Base-by-base conservation (phyloP, 2,113 vertebrate species). In the Axis porcinus region DNA sequence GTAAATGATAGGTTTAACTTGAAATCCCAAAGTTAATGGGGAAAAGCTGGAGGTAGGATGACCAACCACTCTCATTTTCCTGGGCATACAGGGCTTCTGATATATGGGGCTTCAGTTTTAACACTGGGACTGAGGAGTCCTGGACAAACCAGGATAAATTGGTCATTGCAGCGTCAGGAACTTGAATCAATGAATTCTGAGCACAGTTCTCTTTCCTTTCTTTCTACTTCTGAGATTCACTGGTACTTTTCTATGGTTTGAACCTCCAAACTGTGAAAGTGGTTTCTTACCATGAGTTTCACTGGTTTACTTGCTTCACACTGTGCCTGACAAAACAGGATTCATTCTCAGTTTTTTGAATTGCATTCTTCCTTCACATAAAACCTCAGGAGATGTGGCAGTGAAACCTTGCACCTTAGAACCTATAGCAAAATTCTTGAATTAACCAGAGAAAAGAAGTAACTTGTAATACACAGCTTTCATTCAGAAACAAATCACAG, bases 361-460 rank as follows among this genome's bases (percentile, higher is more conserved):
- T 5, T 16, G 5, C 40, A n/a, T 92, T 82, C 40, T 91, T 86
- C 6, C 28, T 78, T 85, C 16, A 47, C 17, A 54, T 0, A 2
- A 81, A 70, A 79, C 57, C 45, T 55, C 43, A 79, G 40, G 43
- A 92, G 43, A 62, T 60, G 33, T 57, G 45, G 45, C 57, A 57
- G 15, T 12, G 62, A 19, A 92, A 21, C 17, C 95, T 33, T 4
- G 60, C 86, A 86, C 62, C 64, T 82, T 94, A 91, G 74, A 95
- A 64, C 27, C 84, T 33, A 74, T 40, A 89, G 58, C 78, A 70
- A 93, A 98, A 92, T 45, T 93, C 33, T 36, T 78, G 54, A 98
- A 98, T 98, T 98, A 98, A 96, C 87, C 97, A 94, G 86, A 50
- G 27, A 98, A 98, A 97, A 86, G 84, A 60, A 94, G 94, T 97